Base-by-base conservation (phyloP, 2,113 vertebrate genomes). In the Aptenodytes patagonicus region DNA sequence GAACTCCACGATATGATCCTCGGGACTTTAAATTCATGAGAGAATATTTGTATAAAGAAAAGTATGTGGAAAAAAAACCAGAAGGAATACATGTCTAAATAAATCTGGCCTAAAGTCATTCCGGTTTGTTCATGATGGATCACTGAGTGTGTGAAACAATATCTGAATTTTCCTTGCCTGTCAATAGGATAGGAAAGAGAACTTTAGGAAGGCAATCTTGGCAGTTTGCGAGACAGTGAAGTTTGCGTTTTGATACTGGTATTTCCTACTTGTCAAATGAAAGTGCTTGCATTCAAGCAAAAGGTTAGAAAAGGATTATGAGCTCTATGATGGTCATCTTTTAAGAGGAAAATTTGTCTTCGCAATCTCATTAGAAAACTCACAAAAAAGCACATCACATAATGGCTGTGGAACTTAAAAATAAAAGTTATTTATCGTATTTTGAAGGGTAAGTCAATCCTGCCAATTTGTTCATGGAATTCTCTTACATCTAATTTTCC, bases 1-100 rank as follows among this genome's bases (percentile, higher is more conserved):
- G n/a, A 85, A 60, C 8, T 76, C 24, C 8, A 40, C 36, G n/a
- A 2, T 31, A 40, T 4, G 6, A 44, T 61, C 36, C 13, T 14
- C 72, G 47, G 11, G 24, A 57, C 25, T 60, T 85, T n/a, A 60
- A 51, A 87, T 71, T 44, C 1, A 24, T 7, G 22, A 54, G 5
- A 72, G 13, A 72, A 29, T 52, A 69, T 47, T 68, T 54, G 8
- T 32, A 26, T 55, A 36, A 89, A 70, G 42, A 62, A 87, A 75
- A 76, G 14, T 21, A n/a, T 7, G 15, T 55, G 12, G 12, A 34
- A 65, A 60, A 19, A 19, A 71, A 7, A 0, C 2, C 29, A 6
- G 60, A 84, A 79, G 6, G 16, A 64, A 38, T 68, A 11, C 1
- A 3, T 0, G 0, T 61, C n/a, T 62, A 62, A 75, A 57, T n/a